Percentiles rank a stretch among this genome's conserved stretches.
These are phyloP conservation scores for Callocephalon fimbriatum DNA, from an alignment of 2,113 vertebrate genomes.

Conservation along the genomic window DNA sequence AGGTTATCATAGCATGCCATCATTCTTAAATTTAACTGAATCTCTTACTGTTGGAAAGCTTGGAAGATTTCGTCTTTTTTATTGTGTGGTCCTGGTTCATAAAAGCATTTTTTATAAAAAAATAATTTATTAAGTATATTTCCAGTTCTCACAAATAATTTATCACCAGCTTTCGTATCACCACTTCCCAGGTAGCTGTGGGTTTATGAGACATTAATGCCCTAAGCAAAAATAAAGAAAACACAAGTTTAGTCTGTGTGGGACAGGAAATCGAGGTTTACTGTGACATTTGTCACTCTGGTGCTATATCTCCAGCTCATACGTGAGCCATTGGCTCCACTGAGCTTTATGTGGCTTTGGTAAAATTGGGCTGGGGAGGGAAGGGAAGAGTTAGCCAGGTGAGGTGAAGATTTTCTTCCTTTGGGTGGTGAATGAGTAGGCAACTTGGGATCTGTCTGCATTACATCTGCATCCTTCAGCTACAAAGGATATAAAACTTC, in stretches of 20 bases:
- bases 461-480: background rate
- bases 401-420: background rate
- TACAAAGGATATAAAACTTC: background rate
- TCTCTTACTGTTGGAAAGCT: background rate
- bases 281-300: background rate
- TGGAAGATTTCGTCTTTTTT: background rate
- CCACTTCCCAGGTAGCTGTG: background rate
- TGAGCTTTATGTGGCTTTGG: background rate
- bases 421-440: background rate
- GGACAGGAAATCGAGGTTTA: background rate
- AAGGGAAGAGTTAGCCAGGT: background rate
- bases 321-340: fast-evolving
- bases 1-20: background rate
- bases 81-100: background rate
- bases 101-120: background rate
- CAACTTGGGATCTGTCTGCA: fast-evolving
- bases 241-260: background rate
- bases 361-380: background rate
- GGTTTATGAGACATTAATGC: background rate
- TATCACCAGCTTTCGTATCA: background rate
- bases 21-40: background rate
- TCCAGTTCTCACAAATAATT: background rate
- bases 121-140: background rate
- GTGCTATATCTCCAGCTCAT: background rate
- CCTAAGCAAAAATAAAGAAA: background rate